These are phyloP conservation scores for Slavum lentiscoides DNA, from an alignment of 2,888 invertebrate species.

Conservation along the genomic window DNA sequence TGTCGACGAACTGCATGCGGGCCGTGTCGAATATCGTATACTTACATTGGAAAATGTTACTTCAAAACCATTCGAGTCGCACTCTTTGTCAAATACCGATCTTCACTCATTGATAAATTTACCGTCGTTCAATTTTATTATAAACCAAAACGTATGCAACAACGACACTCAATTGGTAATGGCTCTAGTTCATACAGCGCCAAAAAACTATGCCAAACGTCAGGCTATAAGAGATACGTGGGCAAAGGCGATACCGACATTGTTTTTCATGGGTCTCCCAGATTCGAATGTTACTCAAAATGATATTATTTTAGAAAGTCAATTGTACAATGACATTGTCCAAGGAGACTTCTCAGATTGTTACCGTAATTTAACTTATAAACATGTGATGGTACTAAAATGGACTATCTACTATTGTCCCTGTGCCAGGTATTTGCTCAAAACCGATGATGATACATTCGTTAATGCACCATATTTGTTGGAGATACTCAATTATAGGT, in stretches of 20 bases:
- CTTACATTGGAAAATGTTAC: conserved; percentile 47
- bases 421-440: conserved; percentile 65
- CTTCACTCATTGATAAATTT: conserved; percentile 63
- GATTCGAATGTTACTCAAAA: conserved; percentile 59
- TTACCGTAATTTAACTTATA: conserved; percentile 81
- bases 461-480: conserved; percentile 61
- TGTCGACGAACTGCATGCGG: conserved; percentile 3
- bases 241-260: conserved; percentile 67
- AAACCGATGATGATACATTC: conserved; percentile 63
- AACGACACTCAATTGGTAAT: conserved; percentile 64
- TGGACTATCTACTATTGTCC: conserved; percentile 75
- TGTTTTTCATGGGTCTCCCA: conserved; percentile 69
- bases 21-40: conserved; percentile 35
- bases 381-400: conserved; percentile 80
- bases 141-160: conserved; percentile 63
- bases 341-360: conserved; percentile 78
- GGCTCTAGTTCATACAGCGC: conserved; percentile 72
- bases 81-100: conserved; percentile 33
- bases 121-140: conserved; percentile 67
- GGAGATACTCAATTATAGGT: conserved; percentile 62
- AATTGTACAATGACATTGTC: conserved; percentile 69
- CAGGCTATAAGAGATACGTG: conserved; percentile 73
- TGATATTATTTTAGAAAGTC: conserved; percentile 64
- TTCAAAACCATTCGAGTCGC: conserved; percentile 38
- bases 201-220: conserved; percentile 69